A percentile compares a stretch with the other conserved stretches of the same genome.
phyloP scores from a whole-genome alignment of 2,888 invertebrate species.

The Lasioglossum oenotherae region DNA sequence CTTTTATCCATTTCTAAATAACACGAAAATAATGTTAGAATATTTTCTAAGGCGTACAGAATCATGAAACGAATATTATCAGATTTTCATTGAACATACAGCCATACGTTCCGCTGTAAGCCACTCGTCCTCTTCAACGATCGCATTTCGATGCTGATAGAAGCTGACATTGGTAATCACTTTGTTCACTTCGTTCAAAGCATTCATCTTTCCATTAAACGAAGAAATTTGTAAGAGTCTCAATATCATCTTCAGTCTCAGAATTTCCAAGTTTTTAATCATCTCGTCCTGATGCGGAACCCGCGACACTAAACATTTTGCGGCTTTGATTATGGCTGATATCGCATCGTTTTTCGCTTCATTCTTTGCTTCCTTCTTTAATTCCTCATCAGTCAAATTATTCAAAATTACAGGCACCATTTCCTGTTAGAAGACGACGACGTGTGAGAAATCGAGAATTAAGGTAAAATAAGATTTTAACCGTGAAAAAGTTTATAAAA shows the following conservation, averaged over 20 bases:
- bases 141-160: constrained; percentile 91
- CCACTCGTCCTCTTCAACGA: constrained; percentile 94
- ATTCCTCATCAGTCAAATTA: constrained; percentile 96
- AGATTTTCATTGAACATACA: constrained; percentile 86
- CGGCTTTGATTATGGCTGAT: constrained; percentile 96
- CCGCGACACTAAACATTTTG: constrained; percentile 94
- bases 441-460: background rate
- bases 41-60: background rate
- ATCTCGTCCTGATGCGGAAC: constrained; percentile 94
- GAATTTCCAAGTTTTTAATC: constrained; percentile 94
- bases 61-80: background rate
- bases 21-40: constrained; percentile 27
- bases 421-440: constrained; percentile 87
- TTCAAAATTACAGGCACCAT: constrained; percentile 95
- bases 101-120: constrained; percentile 97
- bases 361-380: constrained; percentile 97
- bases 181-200: constrained; percentile 98
- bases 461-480: background rate
- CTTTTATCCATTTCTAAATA: constrained; percentile 95
- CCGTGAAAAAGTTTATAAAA: background rate
- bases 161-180: constrained; percentile 96
- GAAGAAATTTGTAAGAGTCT: constrained; percentile 97
- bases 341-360: constrained; percentile 98
- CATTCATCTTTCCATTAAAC: constrained; percentile 99
- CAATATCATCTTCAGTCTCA: constrained; percentile 98